Percentiles rank a stretch among this genome's conserved stretches.
Evolutionary conservation across 35 echinoderm and acorn worm genomes (phyloP).

Genomic region (Heliocidaris erythrogramma): DNA sequence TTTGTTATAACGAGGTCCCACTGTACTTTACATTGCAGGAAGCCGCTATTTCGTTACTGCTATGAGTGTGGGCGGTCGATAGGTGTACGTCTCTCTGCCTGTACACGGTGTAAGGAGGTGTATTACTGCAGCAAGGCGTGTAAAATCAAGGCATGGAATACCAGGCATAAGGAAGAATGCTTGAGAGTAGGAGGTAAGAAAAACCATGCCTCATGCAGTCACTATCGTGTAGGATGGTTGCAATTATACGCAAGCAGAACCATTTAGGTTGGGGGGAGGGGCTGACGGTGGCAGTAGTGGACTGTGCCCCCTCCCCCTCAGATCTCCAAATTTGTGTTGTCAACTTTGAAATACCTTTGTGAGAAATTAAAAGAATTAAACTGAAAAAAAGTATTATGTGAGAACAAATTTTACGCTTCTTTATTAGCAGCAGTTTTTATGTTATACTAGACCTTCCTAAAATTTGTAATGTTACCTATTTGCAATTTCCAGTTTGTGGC

Average conservation of each 20-base stretch:
- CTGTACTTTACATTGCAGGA: conserved; percentile 44
- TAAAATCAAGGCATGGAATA: conserved; percentile 94
- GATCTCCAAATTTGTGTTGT: no score
- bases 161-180: conserved; percentile 94
- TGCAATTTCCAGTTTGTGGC: no score
- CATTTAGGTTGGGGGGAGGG: not conserved
- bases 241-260: not conserved
- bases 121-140: conserved; percentile 99
- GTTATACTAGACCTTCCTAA: no score
- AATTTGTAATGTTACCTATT: no score
- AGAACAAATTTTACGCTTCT: no score
- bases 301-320: not conserved
- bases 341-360: not conserved
- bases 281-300: not conserved
- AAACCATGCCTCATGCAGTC: not conserved
- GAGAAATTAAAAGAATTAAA: no score
- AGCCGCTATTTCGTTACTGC: conserved; percentile 94
- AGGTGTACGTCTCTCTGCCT: conserved; percentile 87
- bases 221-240: not conserved
- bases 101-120: conserved; percentile 93
- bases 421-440: no score
- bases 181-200: conserved; percentile 78
- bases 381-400: no score
- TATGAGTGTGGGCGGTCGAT: conserved; percentile 91
- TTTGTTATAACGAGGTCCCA: no score